Evolutionary conservation across 2,113 vertebrate genomes (phyloP), one percentile per base, ranked within the genome.

Genomic region (Micronisus gabar): DNA sequence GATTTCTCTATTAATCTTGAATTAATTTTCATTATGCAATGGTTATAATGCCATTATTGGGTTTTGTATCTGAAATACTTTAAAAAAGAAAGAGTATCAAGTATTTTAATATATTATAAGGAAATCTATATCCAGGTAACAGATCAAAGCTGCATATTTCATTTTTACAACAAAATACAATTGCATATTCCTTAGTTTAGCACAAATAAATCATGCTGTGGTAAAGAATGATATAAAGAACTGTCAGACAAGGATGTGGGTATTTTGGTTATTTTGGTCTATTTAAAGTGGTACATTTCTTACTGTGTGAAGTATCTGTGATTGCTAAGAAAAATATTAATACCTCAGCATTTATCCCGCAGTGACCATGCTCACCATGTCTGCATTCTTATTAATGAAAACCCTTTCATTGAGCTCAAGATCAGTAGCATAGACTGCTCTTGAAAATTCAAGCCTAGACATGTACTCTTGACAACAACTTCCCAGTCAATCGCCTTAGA

Each of bases 11-110:
- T 98, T 97, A 96, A 97, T 98, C 91, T 89, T 95, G 75, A 96
- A 96, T 98, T 97, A 96, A 97, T 98, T 97, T 98, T 97, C 79
- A 93, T 86, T 90, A 94, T 90, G 78, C 59, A 96, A 71, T 84
- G 62, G 86, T 94, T 97, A 83, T 92, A 96, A 94, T 76, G 87
- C 74, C 36, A 91, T 97, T 98, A 97, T 92, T 96, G 90, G 90
- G 58, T 89, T 97, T 95, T 93, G 78, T 88, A 97, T 86, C 20
- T 71, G 48, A 95, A 96, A 95, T 75, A 66, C 19, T 95, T 48
- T n/a, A 26, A 94, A 93, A 94, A 82, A 93, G 80, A 97, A 97
- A 97, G 32, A 81, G 7, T 36, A 96, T 21, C 21, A 76, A 80
- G 58, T 94, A 97, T 96, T 97, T 95, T 96, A 96, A 97, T 96